Base-by-base conservation (phyloP, 1,140 invertebrate species). In the Colletes gigas region DNA sequence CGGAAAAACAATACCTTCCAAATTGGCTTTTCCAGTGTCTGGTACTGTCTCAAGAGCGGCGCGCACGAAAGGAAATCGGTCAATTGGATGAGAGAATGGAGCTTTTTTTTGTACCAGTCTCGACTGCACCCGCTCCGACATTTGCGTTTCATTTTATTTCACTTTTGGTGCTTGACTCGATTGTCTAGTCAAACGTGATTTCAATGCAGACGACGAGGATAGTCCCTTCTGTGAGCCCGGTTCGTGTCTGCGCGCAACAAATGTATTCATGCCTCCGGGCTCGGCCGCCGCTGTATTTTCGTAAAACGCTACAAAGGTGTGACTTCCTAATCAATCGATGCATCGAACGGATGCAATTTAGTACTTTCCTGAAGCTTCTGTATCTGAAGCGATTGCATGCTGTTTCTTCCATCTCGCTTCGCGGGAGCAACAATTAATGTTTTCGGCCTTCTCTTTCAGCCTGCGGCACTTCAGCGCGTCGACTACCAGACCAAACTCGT, bases 251-350 rank as follows among this genome's bases (percentile, higher is more conserved):
- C 44, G 21, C 54, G 47, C 30, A 10, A 12, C 67, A 54, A 41
- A 21, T 44, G 17, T 15, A n/a, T 67, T 59, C 68, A 19, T 50
- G 50, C 14, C 41, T 12, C 39, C 14, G 7, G 15, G 5, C 14
- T 15, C 17, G 4, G 4, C n/a, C 8, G 30, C 15, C 19, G n/a
- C 1, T n/a, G 55, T 50, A 19, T 41, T 63, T 60, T 69, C 50
- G 17, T n/a, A 4, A n/a, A 63, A 69, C 76, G 6, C 15, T 47
- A 68, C 44, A n/a, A 54, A 60, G 0, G 55, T 21, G 39, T 63
- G 79, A 69, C 15, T 81, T 77, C 10, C 65, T 79, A 79, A 75
- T 83, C 70, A 84, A 84, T 80, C 70, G 70, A 84, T 71, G 70
- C 60, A 83, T 79, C 66, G 47, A 14, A 12, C 30, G 15, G 10